Percentiles rank a stretch among this genome's conserved stretches.
Evolutionary conservation across 2,113 vertebrate species (phyloP).

Genomic region (Hydropotes inermis): DNA sequence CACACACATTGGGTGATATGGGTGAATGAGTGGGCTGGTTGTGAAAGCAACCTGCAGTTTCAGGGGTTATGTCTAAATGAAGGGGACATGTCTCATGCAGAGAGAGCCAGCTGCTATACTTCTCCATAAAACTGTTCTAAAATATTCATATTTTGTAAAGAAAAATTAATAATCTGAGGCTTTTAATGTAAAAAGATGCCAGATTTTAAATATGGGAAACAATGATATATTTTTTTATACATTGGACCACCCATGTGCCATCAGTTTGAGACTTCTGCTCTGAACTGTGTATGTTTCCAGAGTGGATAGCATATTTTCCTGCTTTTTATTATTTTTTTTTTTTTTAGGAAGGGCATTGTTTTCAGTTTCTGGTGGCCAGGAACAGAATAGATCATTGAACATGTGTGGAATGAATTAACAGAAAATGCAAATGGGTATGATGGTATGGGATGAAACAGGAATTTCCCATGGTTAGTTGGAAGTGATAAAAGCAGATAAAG

Average conservation of each 20-base stretch:
- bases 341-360: neutral
- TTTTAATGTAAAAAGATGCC: neutral
- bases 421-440: neutral
- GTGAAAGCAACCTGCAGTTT: neutral
- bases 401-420: neutral
- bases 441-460: neutral
- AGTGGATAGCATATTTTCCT: neutral
- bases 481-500: neutral
- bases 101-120: neutral
- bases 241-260: rapidly evolving
- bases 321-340: too few relatives aligned
- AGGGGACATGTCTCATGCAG: neutral
- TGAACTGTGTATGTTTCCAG: neutral
- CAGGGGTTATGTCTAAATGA: rapidly evolving
- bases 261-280: neutral
- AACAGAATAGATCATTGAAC: neutral
- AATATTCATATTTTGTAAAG: neutral
- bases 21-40: neutral
- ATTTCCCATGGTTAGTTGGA: neutral
- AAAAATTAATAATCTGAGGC: neutral
- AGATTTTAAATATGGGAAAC: neutral
- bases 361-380: neutral
- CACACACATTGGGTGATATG: rapidly evolving
- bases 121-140: neutral
- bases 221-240: neutral